Evolutionary conservation across 2,888 invertebrate species (phyloP).

Genomic region (Hemaris fuciformis): DNA sequence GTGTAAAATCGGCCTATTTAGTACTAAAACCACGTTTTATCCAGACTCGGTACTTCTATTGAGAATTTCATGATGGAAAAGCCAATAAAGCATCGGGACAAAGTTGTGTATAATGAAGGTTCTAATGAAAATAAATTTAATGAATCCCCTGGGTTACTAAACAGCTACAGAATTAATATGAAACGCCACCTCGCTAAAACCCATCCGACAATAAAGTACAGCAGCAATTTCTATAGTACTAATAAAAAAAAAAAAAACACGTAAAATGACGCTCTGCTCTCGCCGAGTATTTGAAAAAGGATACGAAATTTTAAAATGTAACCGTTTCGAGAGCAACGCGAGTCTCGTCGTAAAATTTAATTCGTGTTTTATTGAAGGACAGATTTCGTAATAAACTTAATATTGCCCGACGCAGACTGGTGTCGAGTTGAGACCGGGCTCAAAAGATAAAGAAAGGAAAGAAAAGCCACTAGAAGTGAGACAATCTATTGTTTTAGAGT

Average conservation of each 20-base stretch:
- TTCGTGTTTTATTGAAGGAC: slow-evolving; percentile 51
- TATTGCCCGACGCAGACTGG: slow-evolving; percentile 31
- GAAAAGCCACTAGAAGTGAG: slow-evolving; percentile 18
- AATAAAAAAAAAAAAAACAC: not conserved
- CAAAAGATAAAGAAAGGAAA: not conserved
- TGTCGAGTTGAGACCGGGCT: slow-evolving; percentile 5
- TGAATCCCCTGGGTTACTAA: no score
- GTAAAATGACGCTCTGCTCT: not conserved
- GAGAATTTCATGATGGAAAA: no score
- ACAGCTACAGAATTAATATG: not conserved
- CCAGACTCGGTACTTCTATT: no score
- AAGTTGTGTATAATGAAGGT: no score
- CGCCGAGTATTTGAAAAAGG: slow-evolving; percentile 1
- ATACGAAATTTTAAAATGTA: slow-evolving; percentile 13
- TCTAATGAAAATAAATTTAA: no score
- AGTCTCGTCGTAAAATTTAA: slow-evolving; percentile 50
- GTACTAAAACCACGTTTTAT: no score
- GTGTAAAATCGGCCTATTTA: no score
- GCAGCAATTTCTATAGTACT: not conserved
- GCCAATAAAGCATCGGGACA: no score
- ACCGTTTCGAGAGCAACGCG: slow-evolving; percentile 17
- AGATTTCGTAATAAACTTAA: slow-evolving; percentile 55
- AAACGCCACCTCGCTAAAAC: not conserved
- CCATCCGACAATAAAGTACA: not conserved
- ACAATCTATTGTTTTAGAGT: slow-evolving; percentile 21